Evolutionary conservation across 2,797 vertebrate species (phyloP).

Genomic region (Aselliscus stoliczkanus): DNA sequence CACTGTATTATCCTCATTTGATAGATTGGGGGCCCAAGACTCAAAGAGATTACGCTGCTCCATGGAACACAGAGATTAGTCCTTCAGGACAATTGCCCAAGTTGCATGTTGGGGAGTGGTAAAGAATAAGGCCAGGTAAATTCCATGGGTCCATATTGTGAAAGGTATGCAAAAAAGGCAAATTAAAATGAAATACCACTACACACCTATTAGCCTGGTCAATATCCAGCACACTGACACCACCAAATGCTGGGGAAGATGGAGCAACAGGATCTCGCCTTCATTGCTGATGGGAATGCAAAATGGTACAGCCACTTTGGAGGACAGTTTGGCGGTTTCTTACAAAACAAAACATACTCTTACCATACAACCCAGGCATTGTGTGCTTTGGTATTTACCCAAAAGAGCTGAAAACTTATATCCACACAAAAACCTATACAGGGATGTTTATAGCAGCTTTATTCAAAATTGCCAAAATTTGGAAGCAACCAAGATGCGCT

Average conservation of each 20-base stretch:
- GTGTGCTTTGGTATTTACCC: background rate
- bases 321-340: background rate
- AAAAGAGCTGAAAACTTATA: background rate
- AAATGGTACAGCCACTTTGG: background rate
- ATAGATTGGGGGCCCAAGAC: background rate
- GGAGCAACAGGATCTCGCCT: background rate
- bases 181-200: background rate
- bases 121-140: background rate
- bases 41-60: background rate
- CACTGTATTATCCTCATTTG: rapidly evolving
- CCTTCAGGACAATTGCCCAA: background rate
- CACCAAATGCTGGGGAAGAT: rapidly evolving
- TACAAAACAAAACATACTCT: background rate
- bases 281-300: background rate
- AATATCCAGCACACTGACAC: background rate
- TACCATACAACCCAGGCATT: background rate
- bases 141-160: rapidly evolving
- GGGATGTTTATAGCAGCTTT: background rate
- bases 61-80: rapidly evolving
- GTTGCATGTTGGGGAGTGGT: background rate
- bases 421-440: background rate
- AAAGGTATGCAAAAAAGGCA: background rate
- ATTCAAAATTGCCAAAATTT: background rate
- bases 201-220: no score
- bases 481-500: background rate